Base-by-base conservation (phyloP, 2,888 invertebrate genomes). In the Crossocerus cetratus region DNA sequence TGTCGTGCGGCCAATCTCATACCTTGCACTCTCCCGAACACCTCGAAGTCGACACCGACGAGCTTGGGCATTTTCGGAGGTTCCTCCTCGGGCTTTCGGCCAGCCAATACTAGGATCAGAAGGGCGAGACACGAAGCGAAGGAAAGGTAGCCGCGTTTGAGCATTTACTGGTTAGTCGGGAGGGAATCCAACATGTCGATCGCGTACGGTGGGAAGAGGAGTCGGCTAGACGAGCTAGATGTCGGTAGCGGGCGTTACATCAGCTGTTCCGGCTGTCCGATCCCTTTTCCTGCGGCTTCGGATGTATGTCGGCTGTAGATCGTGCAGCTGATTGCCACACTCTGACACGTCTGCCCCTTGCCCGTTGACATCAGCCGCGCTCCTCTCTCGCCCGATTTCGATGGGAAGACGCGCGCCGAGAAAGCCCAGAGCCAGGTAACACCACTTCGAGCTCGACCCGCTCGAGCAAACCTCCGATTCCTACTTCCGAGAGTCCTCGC, bases 31-130 rank as follows among this genome's bases (percentile, higher is more conserved):
- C 77, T 84, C 44, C 91, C 91, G 71, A 82, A 89, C 3, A 91
- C 88, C 69, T 91, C 91, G 75, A 91, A 91, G 71, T 90, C 89
- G n/a, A 91, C 69, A 5, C 84, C 85, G 49, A 89, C 58, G n/a
- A 86, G 72, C 60, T 76, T 81, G 18, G 85, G 73, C 86, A 86
- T 86, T 49, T 32, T 32, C 8, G 32, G 8, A 32, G n/a, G 32
- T 20, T 11, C 8, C 1, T n/a, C 59, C 18, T 3, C 18, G 60
- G 21, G 54, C 14, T 57, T 42, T 18, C 4, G 13, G 18, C 5
- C 18, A 5, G 16, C 23, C 20, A 43, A 53, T 1, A 22, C 2
- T 3, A 23, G 11, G 3, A 21, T 23, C 2, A 22, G 20, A 14
- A 66, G 14, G 0, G 63, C 20, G 20, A 56, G 18, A 3, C 44